Base-by-base conservation (phyloP, 2,113 vertebrate genomes). In the Merops nubicus region DNA sequence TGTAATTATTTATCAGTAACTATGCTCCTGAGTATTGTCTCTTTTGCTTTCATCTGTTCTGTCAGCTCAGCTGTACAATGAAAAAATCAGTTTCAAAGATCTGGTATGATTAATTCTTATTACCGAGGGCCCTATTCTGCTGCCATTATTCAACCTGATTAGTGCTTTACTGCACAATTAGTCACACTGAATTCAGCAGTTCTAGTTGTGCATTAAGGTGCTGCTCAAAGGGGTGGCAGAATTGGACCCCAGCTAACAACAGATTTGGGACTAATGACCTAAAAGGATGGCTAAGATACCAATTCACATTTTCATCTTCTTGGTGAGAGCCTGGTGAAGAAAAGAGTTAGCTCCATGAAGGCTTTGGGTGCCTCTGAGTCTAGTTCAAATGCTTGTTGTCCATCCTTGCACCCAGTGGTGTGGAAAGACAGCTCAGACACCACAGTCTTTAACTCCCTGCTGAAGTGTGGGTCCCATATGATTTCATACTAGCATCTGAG, bases 1-100 rank as follows among this genome's bases (percentile, higher is more conserved):
- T 98, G 97, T 98, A 98, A 98, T 98, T 98, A 98, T 98, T 98
- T 98, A 98, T 98, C 97, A 97, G 97, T 97, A 97, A 98, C 96
- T 97, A 95, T 97, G 96, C 97, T 98, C 98, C 91, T 96, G 97
- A 98, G 98, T 96, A 98, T 97, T 97, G 91, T 84, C 76, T 96
- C 88, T 96, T 96, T 94, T 51, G 85, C 96, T 96, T 97, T 98
- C 95, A 95, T 97, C 94, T 97, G 79, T 93, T 97, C 96, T 97
- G 85, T 97, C 95, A 97, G 91, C 95, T 97, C 89, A 96, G 88
- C 90, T 94, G 88, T 97, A 96, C 92, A 93, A 96, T 78, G 94
- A 75, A 92, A 96, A 96, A 92, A 93, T 72, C 75, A 48, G 57
- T 89, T 96, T 91, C 79, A 73, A 84, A 95, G 86, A 96, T 94